Base-by-base conservation (phyloP, 2,888 invertebrate species). In the Phengaris arion region DNA sequence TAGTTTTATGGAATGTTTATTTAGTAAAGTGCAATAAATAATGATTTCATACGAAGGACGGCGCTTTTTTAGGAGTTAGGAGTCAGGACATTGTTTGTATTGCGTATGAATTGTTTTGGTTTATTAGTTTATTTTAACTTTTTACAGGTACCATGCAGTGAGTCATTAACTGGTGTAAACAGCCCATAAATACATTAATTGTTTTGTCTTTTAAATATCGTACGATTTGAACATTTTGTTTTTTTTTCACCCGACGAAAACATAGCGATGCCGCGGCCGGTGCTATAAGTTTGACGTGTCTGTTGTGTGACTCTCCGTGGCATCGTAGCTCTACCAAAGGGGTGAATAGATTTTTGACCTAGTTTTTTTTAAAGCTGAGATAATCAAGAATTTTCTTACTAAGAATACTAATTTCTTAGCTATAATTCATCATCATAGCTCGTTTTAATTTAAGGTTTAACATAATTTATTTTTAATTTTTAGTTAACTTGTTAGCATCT, bases 1-100 rank as follows among this genome's bases (percentile, higher is more conserved):
- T 59, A 52, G 74, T 74, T 74, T 74, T 74, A 48, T 54, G 54
- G 52, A 15, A 55, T 74, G n/a, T 75, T 48, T 68, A 59, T 52
- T 51, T 74, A 72, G 55, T 73, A 75, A 73, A 22, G 57, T 54
- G 73, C 59, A 72, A 59, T n/a, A 69, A 72, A 74, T 57, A 22
- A 22, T 74, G 70, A 54, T 75, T 57, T 74, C 45, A 75, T 74
- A 46, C 15, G 48, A 69, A 69, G 48, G 22, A 22, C 22, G 22
- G 22, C 22, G 22, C 22, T 22, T 22, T 22, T 22, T 22, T 22
- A 22, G 22, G 22, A 22, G 22, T 22, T 35, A 35, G 35, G 35
- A 35, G 35, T 35, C 12, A 35, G 35, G 35, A 9, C 35, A 64
- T 64, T 64, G 64, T 64, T 64, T 64, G 64, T 64, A 64, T 64